phyloP scores from a whole-genome alignment of 1,140 invertebrate species.

The Listronotus oregonensis region DNA sequence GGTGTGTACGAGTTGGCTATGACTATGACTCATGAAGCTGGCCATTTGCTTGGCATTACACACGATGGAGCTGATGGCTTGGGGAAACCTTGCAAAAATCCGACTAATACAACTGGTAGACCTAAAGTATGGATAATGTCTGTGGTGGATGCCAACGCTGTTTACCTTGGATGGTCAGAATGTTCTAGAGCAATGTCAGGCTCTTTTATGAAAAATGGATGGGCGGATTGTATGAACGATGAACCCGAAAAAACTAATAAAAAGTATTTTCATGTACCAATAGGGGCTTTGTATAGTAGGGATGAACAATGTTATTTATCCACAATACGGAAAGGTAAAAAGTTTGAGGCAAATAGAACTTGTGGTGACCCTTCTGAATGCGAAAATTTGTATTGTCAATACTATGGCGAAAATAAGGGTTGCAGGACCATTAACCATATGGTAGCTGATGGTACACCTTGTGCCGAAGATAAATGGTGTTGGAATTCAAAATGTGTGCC shows the following conservation, averaged over 20 bases:
- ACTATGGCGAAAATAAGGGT: not conserved
- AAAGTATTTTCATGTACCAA: slow-evolving; percentile 5
- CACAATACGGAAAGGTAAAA: slow-evolving; percentile 10
- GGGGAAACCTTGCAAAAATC: slow-evolving; percentile 3
- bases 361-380: slow-evolving; percentile 17
- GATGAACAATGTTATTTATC: slow-evolving; percentile 14
- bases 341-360: slow-evolving; percentile 12
- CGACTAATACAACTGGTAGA: not conserved
- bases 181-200: slow-evolving; percentile 18
- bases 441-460: slow-evolving; percentile 16
- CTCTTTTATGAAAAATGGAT: slow-evolving; percentile 11
- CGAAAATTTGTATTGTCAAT: slow-evolving; percentile 10
- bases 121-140: slow-evolving; percentile 13
- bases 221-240: slow-evolving; percentile 22
- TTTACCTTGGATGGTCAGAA: slow-evolving; percentile 9
- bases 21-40: slow-evolving; percentile 13
- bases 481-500: slow-evolving; percentile 13
- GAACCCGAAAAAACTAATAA: slow-evolving; percentile 17
- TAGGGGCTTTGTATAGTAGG: slow-evolving; percentile 2
- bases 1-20: slow-evolving; percentile 11
- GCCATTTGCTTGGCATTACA: slow-evolving; percentile 16
- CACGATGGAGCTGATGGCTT: slow-evolving; percentile 17
- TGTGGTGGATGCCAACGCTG: slow-evolving; percentile 3
- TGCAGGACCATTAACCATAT: slow-evolving; percentile 12
- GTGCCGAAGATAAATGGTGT: slow-evolving; percentile 14